Evolutionary conservation across 2,888 invertebrate species (phyloP).

Genomic region (Parnassius mnemosyne): DNA sequence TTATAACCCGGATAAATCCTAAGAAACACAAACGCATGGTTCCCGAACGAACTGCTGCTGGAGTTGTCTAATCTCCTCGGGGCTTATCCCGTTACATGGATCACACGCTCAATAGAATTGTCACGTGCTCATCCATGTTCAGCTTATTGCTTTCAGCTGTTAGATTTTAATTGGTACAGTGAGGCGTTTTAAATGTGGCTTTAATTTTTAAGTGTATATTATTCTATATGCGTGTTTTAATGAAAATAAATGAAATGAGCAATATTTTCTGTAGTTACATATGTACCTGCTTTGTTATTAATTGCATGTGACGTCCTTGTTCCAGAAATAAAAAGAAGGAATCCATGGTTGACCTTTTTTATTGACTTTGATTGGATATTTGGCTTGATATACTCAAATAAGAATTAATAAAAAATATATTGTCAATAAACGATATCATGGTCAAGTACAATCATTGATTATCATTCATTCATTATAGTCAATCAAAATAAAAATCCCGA

Average conservation of each 20-base stretch:
- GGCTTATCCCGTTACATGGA: conserved; percentile 15
- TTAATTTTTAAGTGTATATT: too few species aligned
- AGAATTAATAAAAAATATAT: background rate
- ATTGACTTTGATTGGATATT: too few species aligned
- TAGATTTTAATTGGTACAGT: background rate
- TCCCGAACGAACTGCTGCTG: background rate
- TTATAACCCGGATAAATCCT: background rate
- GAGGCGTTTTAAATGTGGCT: background rate
- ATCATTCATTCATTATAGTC: too few species aligned
- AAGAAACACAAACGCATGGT: background rate
- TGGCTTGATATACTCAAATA: too few species aligned
- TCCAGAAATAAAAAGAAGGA: too few species aligned
- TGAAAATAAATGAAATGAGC: background rate
- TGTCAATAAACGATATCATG: background rate
- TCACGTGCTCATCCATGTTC: conserved; percentile 8
- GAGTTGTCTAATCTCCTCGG: conserved; percentile 13
- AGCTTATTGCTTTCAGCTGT: background rate
- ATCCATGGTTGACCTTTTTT: too few species aligned
- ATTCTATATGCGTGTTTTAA: too few species aligned
- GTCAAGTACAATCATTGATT: too few species aligned
- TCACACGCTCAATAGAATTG: conserved; percentile 14
- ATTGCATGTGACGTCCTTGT: too few species aligned
- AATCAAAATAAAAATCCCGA: too few species aligned
- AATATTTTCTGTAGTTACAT: background rate
- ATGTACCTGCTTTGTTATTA: too few species aligned